Conservation (phyloP, 2,113 vertebrate genomes). For the Phylloscopus whistleri region DNA sequence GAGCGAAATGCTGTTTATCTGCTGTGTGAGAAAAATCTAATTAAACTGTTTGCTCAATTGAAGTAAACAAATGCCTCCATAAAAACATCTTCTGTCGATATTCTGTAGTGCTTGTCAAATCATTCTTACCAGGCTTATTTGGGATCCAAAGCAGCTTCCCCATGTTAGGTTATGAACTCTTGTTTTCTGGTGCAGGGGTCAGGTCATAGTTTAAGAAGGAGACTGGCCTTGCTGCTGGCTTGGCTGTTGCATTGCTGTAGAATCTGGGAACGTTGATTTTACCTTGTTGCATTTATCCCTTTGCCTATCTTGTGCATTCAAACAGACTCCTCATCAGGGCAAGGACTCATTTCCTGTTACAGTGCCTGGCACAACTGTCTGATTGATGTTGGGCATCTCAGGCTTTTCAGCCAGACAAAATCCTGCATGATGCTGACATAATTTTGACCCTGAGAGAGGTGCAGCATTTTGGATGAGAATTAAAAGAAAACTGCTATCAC, state of each 20-base stretch:
- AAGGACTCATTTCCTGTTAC: background rate
- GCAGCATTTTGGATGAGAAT: background rate
- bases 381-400: background rate
- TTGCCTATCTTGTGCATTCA: background rate
- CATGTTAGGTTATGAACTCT: background rate
- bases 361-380: background rate
- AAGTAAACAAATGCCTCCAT: slow-evolving; percentile 26
- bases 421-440: background rate
- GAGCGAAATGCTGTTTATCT: background rate
- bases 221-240: background rate
- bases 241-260: background rate
- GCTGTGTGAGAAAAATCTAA: slow-evolving; percentile 47
- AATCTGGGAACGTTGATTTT: background rate
- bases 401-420: background rate
- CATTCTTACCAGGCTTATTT: background rate
- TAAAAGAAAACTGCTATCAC: background rate
- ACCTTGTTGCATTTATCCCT: background rate
- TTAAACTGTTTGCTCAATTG: slow-evolving; percentile 26
- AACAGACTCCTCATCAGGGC: background rate
- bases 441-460: background rate
- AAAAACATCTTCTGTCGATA: background rate
- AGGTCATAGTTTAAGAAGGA: background rate
- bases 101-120: background rate
- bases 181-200: background rate
- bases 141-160: background rate